phyloP scores from a whole-genome alignment of 2,888 invertebrate genomes.

The Agrilus cyanescens region DNA sequence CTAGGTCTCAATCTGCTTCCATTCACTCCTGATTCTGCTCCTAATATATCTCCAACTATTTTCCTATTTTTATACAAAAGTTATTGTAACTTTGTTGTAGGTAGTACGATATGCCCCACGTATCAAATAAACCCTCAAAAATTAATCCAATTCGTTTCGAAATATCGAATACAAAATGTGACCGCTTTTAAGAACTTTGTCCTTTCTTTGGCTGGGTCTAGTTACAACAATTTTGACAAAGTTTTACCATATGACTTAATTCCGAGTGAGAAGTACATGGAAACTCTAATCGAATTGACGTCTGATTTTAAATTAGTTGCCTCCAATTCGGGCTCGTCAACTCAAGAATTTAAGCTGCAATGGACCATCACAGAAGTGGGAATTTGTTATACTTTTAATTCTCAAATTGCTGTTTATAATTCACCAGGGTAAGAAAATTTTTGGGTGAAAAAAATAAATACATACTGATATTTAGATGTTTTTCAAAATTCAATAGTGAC shows the following conservation, averaged over 20 bases:
- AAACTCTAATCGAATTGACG: constrained; percentile 42
- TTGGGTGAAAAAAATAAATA: background rate
- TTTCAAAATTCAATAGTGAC: background rate
- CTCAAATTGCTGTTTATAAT: constrained; percentile 48
- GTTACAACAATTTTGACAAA: constrained; percentile 46
- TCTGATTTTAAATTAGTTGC: constrained; percentile 40
- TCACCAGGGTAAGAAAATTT: constrained; percentile 38
- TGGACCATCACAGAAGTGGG: constrained; percentile 58
- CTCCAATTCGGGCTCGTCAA: constrained; percentile 27
- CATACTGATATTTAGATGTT: background rate
- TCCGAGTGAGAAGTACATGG: constrained; percentile 43
- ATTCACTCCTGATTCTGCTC: too few species aligned
- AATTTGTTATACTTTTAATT: constrained; percentile 56
- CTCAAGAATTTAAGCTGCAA: constrained; percentile 31
- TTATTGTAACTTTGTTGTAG: too few species aligned
- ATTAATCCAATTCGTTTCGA: constrained; percentile 39
- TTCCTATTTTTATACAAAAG: too few species aligned
- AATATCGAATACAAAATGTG: constrained; percentile 34
- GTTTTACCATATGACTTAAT: constrained; percentile 45
- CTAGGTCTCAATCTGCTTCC: too few species aligned
- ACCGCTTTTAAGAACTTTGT: constrained; percentile 44
- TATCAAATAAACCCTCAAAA: constrained; percentile 43
- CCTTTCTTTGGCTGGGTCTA: constrained; percentile 42
- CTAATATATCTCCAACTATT: too few species aligned
- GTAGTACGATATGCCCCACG: constrained; percentile 51